phyloP scores from a whole-genome alignment of 2,888 invertebrate species.

The Orthonychiurus folsomi region DNA sequence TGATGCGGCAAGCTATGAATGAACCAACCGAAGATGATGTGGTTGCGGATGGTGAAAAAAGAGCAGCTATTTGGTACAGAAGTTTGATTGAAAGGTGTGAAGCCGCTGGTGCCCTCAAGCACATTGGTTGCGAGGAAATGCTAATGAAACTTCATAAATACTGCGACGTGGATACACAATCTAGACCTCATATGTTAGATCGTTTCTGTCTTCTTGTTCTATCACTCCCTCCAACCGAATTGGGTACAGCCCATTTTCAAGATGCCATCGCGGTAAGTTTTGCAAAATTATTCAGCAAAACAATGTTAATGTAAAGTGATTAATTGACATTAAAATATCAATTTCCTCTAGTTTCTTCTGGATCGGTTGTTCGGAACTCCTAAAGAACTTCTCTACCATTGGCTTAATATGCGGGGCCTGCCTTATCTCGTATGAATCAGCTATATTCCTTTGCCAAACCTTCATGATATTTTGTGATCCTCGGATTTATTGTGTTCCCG shows the following conservation, averaged over 20 bases:
- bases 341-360: conserved; percentile 26
- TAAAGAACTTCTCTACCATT: conserved; percentile 23
- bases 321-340: background rate
- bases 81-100: conserved; percentile 27
- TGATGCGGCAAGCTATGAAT: conserved; percentile 24
- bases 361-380: conserved; percentile 30
- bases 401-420: conserved; percentile 28
- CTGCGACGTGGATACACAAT: conserved; percentile 35
- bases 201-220: conserved; percentile 30
- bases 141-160: conserved; percentile 27
- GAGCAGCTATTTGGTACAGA: conserved; percentile 33
- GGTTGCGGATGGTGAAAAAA: conserved; percentile 15
- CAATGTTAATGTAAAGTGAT: conserved; percentile 7
- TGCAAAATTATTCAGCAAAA: background rate
- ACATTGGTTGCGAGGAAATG: conserved; percentile 27
- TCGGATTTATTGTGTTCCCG: no score
- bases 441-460: no score
- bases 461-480: no score
- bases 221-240: conserved; percentile 33
- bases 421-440: conserved; percentile 25
- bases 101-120: conserved; percentile 27
- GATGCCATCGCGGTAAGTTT: conserved; percentile 27
- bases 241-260: conserved; percentile 35
- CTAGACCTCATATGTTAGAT: conserved; percentile 29
- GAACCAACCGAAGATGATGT: conserved; percentile 1